Conservation (phyloP, 2,888 invertebrate species). For the Trisateles emortualis region DNA sequence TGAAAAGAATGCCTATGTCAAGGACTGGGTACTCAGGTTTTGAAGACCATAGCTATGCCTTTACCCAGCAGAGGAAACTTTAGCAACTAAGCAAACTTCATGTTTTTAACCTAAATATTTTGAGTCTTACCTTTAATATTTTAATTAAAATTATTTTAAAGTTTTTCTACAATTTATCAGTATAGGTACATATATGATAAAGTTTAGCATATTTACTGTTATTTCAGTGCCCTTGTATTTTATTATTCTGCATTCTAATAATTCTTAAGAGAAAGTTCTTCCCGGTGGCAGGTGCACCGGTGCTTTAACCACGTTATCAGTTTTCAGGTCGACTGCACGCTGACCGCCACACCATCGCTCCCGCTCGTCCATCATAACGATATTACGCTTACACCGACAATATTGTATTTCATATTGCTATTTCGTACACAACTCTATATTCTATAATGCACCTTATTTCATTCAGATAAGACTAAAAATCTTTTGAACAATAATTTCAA, state of each 20-base stretch:
- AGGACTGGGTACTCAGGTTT: no score
- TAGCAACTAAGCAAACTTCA: no score
- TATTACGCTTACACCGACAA: slow-evolving; percentile 84
- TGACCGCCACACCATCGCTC: slow-evolving; percentile 67
- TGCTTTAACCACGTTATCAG: slow-evolving; percentile 67
- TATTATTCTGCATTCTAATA: background rate
- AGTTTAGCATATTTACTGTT: no score
- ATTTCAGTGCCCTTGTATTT: no score
- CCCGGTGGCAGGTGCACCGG: slow-evolving; percentile 49
- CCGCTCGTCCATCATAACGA: slow-evolving; percentile 83
- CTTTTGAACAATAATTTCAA: slow-evolving; percentile 31
- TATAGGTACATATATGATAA: no score
- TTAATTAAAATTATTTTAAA: no score
- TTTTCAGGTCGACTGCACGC: slow-evolving; percentile 82
- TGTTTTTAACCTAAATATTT: no score
- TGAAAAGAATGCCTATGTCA: no score
- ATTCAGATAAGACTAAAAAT: slow-evolving; percentile 19
- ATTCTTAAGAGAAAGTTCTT: background rate
- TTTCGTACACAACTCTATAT: slow-evolving; percentile 38
- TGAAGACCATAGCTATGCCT: no score
- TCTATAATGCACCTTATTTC: slow-evolving; percentile 36
- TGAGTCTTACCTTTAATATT: no score
- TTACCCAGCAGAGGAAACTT: no score
- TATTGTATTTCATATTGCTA: slow-evolving; percentile 78
- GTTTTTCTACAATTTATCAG: no score